phyloP scores from a whole-genome alignment of 2,888 invertebrate genomes.

The Microctonus brassicae region DNA sequence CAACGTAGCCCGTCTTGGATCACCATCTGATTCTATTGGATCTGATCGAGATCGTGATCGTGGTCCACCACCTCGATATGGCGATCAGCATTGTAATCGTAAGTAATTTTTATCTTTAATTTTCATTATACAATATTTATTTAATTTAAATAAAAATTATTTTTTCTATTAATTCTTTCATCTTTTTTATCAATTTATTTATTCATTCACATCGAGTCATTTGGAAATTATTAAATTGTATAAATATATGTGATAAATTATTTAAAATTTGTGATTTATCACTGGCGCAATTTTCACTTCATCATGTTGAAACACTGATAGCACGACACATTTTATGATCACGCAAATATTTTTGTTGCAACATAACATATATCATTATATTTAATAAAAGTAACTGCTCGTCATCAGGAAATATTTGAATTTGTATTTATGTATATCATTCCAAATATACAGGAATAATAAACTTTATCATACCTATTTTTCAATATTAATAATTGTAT shows the following conservation, averaged over 20 bases:
- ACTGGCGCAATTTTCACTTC: not conserved
- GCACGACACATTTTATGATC: not conserved
- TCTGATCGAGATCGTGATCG: constrained; percentile 65
- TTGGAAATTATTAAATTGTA: too few relatives aligned
- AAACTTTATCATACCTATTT: not conserved
- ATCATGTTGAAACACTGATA: not conserved
- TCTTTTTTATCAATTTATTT: too few relatives aligned
- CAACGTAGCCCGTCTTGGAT: constrained; percentile 74
- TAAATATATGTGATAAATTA: not conserved
- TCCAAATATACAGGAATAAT: not conserved
- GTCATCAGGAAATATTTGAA: not conserved
- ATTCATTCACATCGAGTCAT: too few relatives aligned
- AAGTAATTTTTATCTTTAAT: constrained; percentile 41
- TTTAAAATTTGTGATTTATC: not conserved
- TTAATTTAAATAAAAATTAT: too few relatives aligned
- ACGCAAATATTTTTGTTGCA: not conserved
- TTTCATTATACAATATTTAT: too few relatives aligned
- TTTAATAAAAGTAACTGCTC: not conserved
- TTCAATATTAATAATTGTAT: not conserved
- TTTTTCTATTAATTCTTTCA: too few relatives aligned
- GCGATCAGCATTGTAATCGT: constrained; percentile 66
- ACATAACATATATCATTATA: not conserved
- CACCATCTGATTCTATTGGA: constrained; percentile 64
- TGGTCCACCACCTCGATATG: constrained; percentile 65
- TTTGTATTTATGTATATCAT: not conserved